Conservation (phyloP, 2,888 invertebrate species). For the Sycophila texana region DNA sequence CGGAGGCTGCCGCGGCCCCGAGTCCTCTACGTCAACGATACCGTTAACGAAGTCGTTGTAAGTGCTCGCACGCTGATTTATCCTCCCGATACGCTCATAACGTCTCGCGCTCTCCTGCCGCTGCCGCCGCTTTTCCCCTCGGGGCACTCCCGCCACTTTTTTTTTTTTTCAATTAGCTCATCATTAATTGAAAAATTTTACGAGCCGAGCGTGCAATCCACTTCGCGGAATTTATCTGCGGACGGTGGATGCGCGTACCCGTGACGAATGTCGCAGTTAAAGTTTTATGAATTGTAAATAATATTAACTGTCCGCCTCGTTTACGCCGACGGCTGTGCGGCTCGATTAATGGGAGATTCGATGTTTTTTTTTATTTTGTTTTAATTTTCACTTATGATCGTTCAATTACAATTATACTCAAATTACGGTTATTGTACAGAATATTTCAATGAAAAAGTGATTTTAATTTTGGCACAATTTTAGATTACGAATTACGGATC, state of each 20-base stretch:
- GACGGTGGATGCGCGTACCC: too few species aligned
- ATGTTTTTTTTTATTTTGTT: too few species aligned
- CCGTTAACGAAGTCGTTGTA: slow-evolving; percentile 68
- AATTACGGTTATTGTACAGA: too few species aligned
- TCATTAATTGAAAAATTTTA: neutral
- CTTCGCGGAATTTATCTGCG: neutral
- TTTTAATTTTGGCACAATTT: slow-evolving; percentile 13
- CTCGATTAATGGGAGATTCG: too few species aligned
- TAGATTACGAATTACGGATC: slow-evolving; percentile 69
- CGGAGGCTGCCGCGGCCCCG: slow-evolving; percentile 80
- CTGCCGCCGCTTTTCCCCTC: neutral
- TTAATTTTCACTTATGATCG: too few species aligned
- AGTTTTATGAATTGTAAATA: too few species aligned
- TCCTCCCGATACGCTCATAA: slow-evolving; percentile 14
- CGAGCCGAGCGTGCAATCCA: neutral
- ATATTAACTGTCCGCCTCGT: too few species aligned
- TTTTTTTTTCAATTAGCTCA: neutral
- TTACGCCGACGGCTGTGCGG: too few species aligned
- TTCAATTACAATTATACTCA: too few species aligned
- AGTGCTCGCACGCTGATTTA: slow-evolving; percentile 49
- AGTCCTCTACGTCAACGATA: slow-evolving; percentile 70
- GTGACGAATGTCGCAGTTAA: too few species aligned
- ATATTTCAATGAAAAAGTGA: too few species aligned
- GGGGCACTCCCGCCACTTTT: neutral
- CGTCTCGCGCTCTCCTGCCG: slow-evolving; percentile 10